Evolutionary conservation across 1,140 invertebrate species (phyloP), one percentile per base, ranked within the genome.

Genomic region (Aphis craccivora): DNA sequence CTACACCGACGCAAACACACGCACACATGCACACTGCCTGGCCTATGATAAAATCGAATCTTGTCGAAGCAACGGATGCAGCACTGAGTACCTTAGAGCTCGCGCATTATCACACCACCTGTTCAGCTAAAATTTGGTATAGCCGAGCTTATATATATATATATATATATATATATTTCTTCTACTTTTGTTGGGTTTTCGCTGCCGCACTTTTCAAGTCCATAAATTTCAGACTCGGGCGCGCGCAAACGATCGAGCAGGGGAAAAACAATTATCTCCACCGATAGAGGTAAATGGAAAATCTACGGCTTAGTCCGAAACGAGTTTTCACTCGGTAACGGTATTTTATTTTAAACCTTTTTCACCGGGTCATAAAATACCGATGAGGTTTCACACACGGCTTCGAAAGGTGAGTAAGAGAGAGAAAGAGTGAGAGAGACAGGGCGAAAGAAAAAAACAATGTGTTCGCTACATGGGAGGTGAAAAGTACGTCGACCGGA

Each of bases 251-350:
- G 88, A 60, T 90, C 89, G 37, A 14, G 89, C 35, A 1, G 30
- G 55, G 53, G 22, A 67, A 90, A 90, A 90, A 90, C 55, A 90
- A 90, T 90, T 90, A 90, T 90, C 89, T 90, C 37, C 25, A 25
- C 53, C 89, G 89, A 60, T 67, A 25, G 37, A 90, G 89, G 55
- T 90, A 90, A 90, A 90, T 43, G 89, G 55, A 11, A 90, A 90
- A 90, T 67, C 37, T 67, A 67, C 89, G 53, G 89, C 14, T 43
- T 67, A 67, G 43, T 37, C 55, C 35, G 53, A 60, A 60, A 60
- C 89, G 89, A 90, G 55, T 90, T 43, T 60, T 43, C 22, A 40
- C 20, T 40, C 53, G 55, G 25, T 60, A 90, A 35, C 88, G 88
- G 55, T 90, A 90, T 90, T 67, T 90, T 90, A 40, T 90, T 90